phyloP scores from a whole-genome alignment of 2,797 vertebrate species.

The Phylloscopus collybita region DNA sequence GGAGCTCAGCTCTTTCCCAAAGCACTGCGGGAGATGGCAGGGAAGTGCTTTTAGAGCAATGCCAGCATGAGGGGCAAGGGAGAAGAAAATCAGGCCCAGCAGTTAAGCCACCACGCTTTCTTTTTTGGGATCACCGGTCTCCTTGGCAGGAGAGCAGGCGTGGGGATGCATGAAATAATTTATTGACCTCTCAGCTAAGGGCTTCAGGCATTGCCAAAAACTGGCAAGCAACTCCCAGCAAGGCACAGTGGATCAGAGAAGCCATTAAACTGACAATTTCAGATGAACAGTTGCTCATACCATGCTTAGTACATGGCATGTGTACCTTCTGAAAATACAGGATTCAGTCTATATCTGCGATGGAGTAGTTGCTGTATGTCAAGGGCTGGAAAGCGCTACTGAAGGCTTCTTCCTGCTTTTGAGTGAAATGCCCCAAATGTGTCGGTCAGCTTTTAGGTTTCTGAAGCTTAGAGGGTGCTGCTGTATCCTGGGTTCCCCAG shows the following conservation, averaged over 20 bases:
- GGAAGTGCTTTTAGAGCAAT: neutral
- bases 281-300: conserved; percentile 32
- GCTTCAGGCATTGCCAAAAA: conserved; percentile 40
- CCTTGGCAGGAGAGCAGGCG: conserved; percentile 44
- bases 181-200: conserved; percentile 19
- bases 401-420: conserved; percentile 26
- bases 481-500: conserved; percentile 5
- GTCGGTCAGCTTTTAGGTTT: conserved; percentile 6
- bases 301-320: conserved; percentile 58
- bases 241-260: conserved; percentile 38
- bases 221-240: conserved; percentile 37
- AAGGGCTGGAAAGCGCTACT: neutral
- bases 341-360: conserved; percentile 77
- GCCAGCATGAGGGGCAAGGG: neutral
- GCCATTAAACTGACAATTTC: conserved; percentile 44
- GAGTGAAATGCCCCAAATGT: neutral
- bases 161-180: neutral
- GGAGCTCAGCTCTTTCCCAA: neutral
- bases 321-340: conserved; percentile 76
- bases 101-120: neutral
- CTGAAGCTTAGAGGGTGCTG: neutral
- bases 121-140: conserved; percentile 24
- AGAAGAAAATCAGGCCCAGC: neutral
- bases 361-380: conserved; percentile 19
- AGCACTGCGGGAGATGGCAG: rapidly evolving